Conservation (phyloP, 1,140 invertebrate genomes). For the Brachionus paranguensis region DNA sequence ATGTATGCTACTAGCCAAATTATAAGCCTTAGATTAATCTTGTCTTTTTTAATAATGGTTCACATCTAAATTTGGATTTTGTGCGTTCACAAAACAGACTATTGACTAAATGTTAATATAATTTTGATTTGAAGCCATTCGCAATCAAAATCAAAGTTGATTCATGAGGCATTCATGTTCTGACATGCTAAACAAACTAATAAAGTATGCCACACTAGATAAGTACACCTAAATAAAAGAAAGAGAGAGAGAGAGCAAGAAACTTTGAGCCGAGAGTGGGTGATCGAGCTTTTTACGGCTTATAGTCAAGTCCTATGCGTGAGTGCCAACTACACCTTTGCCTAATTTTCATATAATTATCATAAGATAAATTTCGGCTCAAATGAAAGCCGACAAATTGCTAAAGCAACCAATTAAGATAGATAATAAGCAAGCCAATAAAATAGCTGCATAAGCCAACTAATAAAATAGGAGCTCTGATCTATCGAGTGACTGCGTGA, state of each 20-base stretch:
- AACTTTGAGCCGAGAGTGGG: not conserved
- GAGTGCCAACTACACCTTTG: not conserved
- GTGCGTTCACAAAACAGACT: too few species aligned
- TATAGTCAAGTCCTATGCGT: not conserved
- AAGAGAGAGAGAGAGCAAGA: not conserved
- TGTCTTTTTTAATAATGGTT: too few species aligned
- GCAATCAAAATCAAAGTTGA: too few species aligned
- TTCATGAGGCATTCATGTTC: too few species aligned
- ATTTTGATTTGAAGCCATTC: too few species aligned
- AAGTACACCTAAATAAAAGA: not conserved
- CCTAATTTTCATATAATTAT: not conserved
- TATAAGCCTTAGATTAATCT: too few species aligned
- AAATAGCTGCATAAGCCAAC: not conserved
- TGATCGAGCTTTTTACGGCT: not conserved
- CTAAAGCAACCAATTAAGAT: not conserved
- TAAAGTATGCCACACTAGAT: too few species aligned
- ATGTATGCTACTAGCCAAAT: too few species aligned
- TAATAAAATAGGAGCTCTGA: not conserved
- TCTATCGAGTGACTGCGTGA: constrained; percentile 24
- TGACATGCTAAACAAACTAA: too few species aligned
- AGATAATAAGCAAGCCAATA: not conserved
- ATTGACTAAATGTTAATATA: too few species aligned
- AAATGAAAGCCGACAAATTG: not conserved
- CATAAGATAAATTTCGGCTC: not conserved
- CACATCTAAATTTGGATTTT: too few species aligned